Base-by-base conservation (phyloP, 2,888 invertebrate species). In the Nomada flava region DNA sequence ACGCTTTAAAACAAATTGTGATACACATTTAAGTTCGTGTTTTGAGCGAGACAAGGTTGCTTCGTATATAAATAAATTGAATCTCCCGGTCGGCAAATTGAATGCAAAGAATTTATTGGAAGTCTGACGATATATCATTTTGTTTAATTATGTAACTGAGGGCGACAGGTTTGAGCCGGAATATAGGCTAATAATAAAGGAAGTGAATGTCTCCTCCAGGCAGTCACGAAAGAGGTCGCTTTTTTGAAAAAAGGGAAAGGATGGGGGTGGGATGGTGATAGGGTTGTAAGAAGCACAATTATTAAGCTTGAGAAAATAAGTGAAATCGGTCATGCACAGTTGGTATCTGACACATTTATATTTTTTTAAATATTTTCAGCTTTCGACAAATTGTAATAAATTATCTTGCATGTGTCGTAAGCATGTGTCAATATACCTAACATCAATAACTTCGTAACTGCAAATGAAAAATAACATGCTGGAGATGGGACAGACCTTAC, bases 201-300 rank as follows among this genome's bases (percentile, higher is more conserved):
- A 88, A 89, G 88, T 89, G 88, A 83, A 85, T 88, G 89, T 91
- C 92, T 93, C 93, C 93, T 93, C 93, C 93, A 93, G 91, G 91
- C 92, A 91, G 93, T 93, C 93, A 93, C 91, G 93, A 93, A 93
- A 93, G 93, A 92, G 91, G 90, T 90, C 89, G 87, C 89, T 85
- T 76, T 90, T 36, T 36, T 36, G 7, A 77, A 83, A 72, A 85
- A 57, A 13, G 55, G 82, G 80, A 74, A 64, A 77, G 82, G 76
- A 75, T 65, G 82, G 86, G 79, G 67, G n/a, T 53, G 70, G 76
- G 77, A 76, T 60, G 73, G 83, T 79, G 83, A 44, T 63, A 55
- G 71, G 83, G 72, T 82, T 84, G 65, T 82, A 89, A 86, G 64
- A 85, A 90, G 79, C 76, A 71, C 60, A 84, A 80, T 77, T 55